Evolutionary conservation across 37 sponge, comb jelly and placozoan genomes (phyloP).

Genomic region (Hexactinellida sp.): DNA sequence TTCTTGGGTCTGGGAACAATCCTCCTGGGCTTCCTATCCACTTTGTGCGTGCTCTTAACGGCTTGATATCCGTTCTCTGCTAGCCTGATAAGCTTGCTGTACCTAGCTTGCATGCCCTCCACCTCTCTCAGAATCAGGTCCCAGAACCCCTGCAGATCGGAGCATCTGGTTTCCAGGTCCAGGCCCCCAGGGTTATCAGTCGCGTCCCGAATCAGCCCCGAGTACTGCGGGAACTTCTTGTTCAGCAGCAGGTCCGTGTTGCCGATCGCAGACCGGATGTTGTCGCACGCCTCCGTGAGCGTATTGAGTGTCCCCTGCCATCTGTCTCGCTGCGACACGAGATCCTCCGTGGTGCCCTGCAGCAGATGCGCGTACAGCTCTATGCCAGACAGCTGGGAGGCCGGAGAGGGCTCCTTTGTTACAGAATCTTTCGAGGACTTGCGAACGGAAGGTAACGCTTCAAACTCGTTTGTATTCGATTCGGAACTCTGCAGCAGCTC

Average conservation of each 20-base stretch:
- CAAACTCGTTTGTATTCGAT: background rate
- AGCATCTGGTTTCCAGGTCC: background rate
- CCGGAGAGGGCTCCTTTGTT: background rate
- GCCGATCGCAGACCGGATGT: background rate
- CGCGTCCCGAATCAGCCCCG: background rate
- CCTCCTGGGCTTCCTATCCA: background rate
- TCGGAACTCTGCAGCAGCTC: background rate
- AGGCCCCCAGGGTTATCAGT: background rate
- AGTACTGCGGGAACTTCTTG: background rate
- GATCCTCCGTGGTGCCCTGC: background rate
- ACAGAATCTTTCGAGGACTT: background rate
- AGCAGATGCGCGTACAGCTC: background rate
- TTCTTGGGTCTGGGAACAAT: background rate
- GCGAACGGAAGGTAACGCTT: background rate
- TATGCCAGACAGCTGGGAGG: background rate
- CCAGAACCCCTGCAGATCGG: constrained; percentile 4
- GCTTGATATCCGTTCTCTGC: constrained; percentile 7
- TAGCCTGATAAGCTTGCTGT: background rate
- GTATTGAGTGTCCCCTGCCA: background rate
- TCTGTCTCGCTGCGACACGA: background rate
- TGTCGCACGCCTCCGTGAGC: background rate
- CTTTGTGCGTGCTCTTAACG: background rate
- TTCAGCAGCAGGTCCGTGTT: background rate
- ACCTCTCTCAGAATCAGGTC: constrained; percentile 9
- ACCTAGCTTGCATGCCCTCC: background rate